phyloP scores from a whole-genome alignment of 2,888 invertebrate genomes.

The Mechanitis messenoides region DNA sequence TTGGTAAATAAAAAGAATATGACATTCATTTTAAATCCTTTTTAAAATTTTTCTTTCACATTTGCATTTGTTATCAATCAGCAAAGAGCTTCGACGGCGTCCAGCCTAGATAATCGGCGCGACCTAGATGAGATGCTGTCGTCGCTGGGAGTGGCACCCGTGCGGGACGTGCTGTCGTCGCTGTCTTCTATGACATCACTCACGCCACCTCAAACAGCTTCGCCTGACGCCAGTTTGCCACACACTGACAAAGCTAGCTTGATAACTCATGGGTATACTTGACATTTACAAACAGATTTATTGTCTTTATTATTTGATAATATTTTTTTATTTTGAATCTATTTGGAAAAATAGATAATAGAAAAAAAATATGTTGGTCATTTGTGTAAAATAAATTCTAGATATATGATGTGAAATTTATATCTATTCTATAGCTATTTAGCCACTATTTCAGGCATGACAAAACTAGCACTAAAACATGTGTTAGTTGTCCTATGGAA shows the following conservation, averaged over 20 bases:
- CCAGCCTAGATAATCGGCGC: constrained; percentile 70
- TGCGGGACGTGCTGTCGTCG: constrained; percentile 89
- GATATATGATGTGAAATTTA: no score
- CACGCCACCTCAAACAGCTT: constrained; percentile 87
- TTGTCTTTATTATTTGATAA: no score
- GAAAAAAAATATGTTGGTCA: no score
- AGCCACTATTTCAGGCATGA: no score
- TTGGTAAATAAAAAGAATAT: constrained; percentile 47
- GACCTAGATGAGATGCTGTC: constrained; percentile 92
- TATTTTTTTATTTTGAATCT: no score
- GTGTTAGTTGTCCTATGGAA: no score
- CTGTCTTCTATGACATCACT: constrained; percentile 88
- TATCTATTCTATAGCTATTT: no score
- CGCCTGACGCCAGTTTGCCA: constrained; percentile 88
- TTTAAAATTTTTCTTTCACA: neutral
- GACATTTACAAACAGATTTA: neutral
- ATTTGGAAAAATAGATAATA: no score
- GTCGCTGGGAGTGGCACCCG: constrained; percentile 90
- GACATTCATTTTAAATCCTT: neutral
- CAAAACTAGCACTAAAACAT: no score
- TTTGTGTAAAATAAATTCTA: no score
- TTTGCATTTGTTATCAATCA: constrained; percentile 29
- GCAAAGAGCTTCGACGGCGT: constrained; percentile 72
- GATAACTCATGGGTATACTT: constrained; percentile 55
- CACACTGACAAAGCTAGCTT: constrained; percentile 76